Evolutionary conservation across 1,140 invertebrate genomes (phyloP).

Genomic region (Ruditapes philippinarum): DNA sequence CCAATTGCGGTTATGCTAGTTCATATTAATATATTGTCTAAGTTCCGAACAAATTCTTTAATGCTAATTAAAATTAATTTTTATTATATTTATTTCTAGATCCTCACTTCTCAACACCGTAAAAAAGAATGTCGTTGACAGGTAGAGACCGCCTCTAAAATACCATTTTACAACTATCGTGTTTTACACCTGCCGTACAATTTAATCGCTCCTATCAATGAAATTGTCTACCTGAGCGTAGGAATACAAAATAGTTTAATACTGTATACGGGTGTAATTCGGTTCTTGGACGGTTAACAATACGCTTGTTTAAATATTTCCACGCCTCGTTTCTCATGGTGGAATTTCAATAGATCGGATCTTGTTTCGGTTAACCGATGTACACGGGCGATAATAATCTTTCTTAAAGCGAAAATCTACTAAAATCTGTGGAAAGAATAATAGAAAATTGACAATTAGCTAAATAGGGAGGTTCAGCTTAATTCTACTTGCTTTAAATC

Average conservation of each 20-base stretch:
- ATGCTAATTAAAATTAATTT: too few species aligned
- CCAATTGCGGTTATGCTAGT: too few species aligned
- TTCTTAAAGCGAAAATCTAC: background rate
- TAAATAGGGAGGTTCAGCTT: constrained; percentile 40
- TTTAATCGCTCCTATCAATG: constrained; percentile 56
- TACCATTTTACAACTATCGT: constrained; percentile 30
- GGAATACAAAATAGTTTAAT: constrained; percentile 55
- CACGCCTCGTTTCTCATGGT: constrained; percentile 41
- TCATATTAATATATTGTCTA: too few species aligned
- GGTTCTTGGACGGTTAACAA: constrained; percentile 16
- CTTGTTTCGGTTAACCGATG: constrained; percentile 24
- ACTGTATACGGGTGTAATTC: constrained; percentile 40
- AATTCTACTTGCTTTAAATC: background rate
- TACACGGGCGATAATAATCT: background rate
- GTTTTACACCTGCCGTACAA: constrained; percentile 55
- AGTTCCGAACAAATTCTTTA: too few species aligned
- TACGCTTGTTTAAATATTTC: constrained; percentile 8
- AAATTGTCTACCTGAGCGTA: constrained; percentile 46
- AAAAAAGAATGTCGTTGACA: constrained; percentile 37
- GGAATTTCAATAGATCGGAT: constrained; percentile 13
- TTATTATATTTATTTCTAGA: background rate
- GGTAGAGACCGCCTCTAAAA: constrained; percentile 20
- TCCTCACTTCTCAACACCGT: background rate
- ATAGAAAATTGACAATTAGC: constrained; percentile 51
- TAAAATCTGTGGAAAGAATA: background rate